Percentiles rank a stretch among this genome's conserved stretches.
These are phyloP conservation scores for Thymallus thymallus DNA, from an alignment of 2,113 vertebrate genomes.

Conservation along the genomic window DNA sequence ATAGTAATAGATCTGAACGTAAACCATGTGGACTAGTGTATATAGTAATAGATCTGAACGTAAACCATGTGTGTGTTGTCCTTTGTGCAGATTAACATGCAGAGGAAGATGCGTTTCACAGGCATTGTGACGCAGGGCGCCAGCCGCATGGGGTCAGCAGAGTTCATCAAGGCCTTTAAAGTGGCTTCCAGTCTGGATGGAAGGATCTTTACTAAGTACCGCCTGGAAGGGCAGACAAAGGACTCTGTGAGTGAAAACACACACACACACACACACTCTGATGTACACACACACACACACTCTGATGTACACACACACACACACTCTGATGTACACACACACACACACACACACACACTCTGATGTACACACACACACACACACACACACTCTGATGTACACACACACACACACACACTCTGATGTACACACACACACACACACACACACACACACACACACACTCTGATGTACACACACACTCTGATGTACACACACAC, in stretches of 20 bases:
- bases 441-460: no score
- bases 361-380: neutral
- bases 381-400: neutral
- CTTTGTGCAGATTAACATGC: constrained; percentile 80
- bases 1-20: no score
- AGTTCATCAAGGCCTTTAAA: constrained; percentile 87
- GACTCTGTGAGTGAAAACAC: constrained; percentile 75
- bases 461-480: no score
- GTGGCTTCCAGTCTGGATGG: constrained; percentile 86
- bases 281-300: no score
- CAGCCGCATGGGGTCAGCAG: constrained; percentile 77
- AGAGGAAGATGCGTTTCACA: constrained; percentile 83
- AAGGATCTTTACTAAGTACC: constrained; percentile 75
- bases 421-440: no score
- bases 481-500: no score
- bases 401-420: neutral
- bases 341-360: neutral
- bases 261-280: constrained; percentile 45
- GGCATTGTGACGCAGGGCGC: constrained; percentile 90
- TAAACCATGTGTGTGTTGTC: constrained; percentile 69
- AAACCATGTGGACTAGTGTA: constrained; percentile 53
- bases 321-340: neutral
- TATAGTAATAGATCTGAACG: constrained; percentile 76
- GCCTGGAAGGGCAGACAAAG: constrained; percentile 48
- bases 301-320: no score